Evolutionary conservation across 37 sponge, comb jelly and placozoan genomes (phyloP).

Genomic region (Aphrocallistes beatrix): DNA sequence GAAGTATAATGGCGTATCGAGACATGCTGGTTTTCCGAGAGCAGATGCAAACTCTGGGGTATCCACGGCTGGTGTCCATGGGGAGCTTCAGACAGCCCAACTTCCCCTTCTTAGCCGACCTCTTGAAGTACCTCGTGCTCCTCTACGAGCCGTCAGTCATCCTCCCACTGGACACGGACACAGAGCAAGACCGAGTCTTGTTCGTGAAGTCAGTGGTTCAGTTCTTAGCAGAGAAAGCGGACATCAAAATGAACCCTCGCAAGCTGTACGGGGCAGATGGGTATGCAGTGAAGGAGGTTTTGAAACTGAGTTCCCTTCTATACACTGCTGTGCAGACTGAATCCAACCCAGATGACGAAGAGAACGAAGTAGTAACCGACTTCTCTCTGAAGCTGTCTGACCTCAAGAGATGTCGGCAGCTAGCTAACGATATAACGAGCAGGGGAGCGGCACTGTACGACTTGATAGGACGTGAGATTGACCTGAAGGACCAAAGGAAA

Average conservation of each 20-base stretch:
- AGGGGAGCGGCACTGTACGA: conserved; percentile 81
- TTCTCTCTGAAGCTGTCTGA: conserved; percentile 46
- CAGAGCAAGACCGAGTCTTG: conserved; percentile 88
- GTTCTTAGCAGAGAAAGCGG: conserved; percentile 84
- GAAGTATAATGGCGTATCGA: background rate
- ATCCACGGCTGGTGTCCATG: conserved; percentile 86
- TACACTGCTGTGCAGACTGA: conserved; percentile 72
- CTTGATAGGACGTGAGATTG: conserved; percentile 74
- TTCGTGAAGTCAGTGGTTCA: conserved; percentile 87
- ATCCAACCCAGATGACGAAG: conserved; percentile 7
- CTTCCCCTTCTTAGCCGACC: conserved; percentile 83
- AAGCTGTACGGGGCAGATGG: conserved; percentile 94
- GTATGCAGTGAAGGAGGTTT: conserved; percentile 92
- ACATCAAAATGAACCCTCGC: conserved; percentile 87
- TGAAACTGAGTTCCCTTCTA: conserved; percentile 74
- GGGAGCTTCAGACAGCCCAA: conserved; percentile 95
- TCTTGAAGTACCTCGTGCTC: conserved; percentile 77
- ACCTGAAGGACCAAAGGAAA: conserved; percentile 53
- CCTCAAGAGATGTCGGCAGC: conserved; percentile 74
- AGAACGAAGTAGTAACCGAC: background rate
- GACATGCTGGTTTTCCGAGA: conserved; percentile 65
- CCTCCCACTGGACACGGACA: conserved; percentile 76
- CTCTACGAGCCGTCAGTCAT: conserved; percentile 85
- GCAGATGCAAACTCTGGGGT: conserved; percentile 88
- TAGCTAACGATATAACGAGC: conserved; percentile 84